Evolutionary conservation across 1,140 invertebrate species (phyloP).

Genomic region (Anoplolepis gracilipes): DNA sequence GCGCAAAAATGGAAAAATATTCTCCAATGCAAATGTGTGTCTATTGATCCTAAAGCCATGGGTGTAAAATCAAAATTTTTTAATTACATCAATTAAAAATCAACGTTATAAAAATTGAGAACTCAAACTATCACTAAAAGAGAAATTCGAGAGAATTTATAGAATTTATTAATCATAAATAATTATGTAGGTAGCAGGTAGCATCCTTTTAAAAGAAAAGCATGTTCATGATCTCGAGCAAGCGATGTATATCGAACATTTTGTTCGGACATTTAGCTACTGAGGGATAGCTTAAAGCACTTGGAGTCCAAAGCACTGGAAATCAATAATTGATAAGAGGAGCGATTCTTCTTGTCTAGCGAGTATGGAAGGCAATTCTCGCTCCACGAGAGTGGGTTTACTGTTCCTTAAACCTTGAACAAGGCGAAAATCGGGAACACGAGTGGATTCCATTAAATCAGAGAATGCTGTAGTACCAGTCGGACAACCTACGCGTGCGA

Average conservation of each 20-base stretch:
- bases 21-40: background rate
- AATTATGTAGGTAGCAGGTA: no score
- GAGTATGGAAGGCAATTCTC: constrained; percentile 42
- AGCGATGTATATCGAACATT: constrained; percentile 10
- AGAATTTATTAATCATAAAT: background rate
- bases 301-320: constrained; percentile 35
- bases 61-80: background rate
- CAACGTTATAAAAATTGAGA: no score
- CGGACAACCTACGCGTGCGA: background rate
- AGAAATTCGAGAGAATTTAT: background rate
- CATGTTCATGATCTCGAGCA: background rate
- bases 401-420: constrained; percentile 22
- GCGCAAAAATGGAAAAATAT: background rate
- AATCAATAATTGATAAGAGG: constrained; percentile 63
- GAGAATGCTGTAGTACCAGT: background rate
- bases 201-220: background rate
- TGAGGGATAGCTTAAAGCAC: constrained; percentile 41
- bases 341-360: constrained; percentile 52
- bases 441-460: constrained; percentile 5
- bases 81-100: background rate
- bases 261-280: constrained; percentile 16
- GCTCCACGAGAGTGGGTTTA: constrained; percentile 24
- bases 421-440: constrained; percentile 13
- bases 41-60: background rate
- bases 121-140: background rate